A percentile compares a stretch with the other conserved stretches of the same genome.
These are phyloP conservation scores for Spicauda simplicius DNA, from an alignment of 2,888 invertebrate genomes.

Conservation along the genomic window DNA sequence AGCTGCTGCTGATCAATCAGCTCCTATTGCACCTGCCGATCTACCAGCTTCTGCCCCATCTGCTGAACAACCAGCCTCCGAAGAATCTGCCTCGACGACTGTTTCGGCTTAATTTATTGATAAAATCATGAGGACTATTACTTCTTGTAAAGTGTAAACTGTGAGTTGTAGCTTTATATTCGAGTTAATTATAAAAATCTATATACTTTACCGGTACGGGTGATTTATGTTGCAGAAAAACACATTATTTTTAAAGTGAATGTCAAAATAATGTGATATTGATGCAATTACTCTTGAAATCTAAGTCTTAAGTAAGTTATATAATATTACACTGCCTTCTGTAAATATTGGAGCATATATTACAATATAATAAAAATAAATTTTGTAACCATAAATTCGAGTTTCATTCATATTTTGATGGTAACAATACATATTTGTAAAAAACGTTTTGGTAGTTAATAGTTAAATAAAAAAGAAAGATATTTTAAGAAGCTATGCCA, in stretches of 20 bases:
- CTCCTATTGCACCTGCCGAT: slow-evolving; percentile 12
- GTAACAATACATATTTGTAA: not conserved
- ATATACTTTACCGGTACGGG: slow-evolving; percentile 34
- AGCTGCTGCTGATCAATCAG: slow-evolving; percentile 36
- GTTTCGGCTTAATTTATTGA: slow-evolving; percentile 37
- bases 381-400: slow-evolving; percentile 15
- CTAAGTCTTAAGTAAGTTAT: slow-evolving; percentile 41
- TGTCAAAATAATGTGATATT: slow-evolving; percentile 41
- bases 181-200: slow-evolving; percentile 37
- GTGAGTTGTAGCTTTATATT: not conserved
- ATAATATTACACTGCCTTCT: slow-evolving; percentile 29
- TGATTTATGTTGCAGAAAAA: slow-evolving; percentile 26
- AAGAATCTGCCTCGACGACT: slow-evolving; percentile 39
- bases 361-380: slow-evolving; percentile 8
- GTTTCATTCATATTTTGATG: not conserved
- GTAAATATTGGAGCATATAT: slow-evolving; percentile 37
- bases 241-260: slow-evolving; percentile 31
- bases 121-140: slow-evolving; percentile 1
- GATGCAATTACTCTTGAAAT: slow-evolving; percentile 22
- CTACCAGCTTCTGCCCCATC: slow-evolving; percentile 12
- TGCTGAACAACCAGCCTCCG: slow-evolving; percentile 30
- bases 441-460: too few species aligned
- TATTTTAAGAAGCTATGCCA: too few species aligned
- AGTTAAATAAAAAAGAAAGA: too few species aligned
- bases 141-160: slow-evolving; percentile 8